These are phyloP conservation scores for Machimus rusticus DNA, from an alignment of 2,888 invertebrate genomes.

Conservation along the genomic window DNA sequence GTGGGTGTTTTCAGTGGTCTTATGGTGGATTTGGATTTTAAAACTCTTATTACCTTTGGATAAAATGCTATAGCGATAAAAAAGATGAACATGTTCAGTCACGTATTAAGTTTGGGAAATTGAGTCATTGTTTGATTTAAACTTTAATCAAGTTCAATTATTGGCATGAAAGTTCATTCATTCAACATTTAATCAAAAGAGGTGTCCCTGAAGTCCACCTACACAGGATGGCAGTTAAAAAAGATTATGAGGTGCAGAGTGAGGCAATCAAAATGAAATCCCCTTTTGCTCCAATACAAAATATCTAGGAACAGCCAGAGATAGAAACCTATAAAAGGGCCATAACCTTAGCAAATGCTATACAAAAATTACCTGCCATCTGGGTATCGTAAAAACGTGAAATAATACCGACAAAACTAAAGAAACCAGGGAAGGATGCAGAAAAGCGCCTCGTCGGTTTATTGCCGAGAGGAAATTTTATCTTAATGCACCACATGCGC, in stretches of 20 bases:
- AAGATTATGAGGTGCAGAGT: neutral
- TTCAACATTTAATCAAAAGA: neutral
- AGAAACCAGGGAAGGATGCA: neutral
- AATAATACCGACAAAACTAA: neutral
- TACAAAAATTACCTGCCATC: conserved; percentile 27
- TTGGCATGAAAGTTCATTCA: neutral
- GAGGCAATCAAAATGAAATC: neutral
- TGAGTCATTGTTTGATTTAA: neutral
- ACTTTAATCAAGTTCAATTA: neutral
- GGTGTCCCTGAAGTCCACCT: neutral
- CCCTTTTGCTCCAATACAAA: neutral
- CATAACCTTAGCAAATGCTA: neutral
- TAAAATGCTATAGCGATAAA: no score
- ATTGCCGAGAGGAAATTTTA: conserved; percentile 28
- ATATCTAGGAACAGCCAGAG: neutral
- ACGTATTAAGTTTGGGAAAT: no score
- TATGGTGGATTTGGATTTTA: no score
- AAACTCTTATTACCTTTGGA: no score
- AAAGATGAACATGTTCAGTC: no score
- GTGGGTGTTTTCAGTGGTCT: no score
- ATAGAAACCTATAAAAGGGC: neutral
- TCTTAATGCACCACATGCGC: conserved; percentile 41
- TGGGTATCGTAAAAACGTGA: neutral
- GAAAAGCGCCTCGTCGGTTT: neutral
- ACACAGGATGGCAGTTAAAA: neutral